phyloP scores from a whole-genome alignment of 2,113 vertebrate species.

The Eleginops maclovinus region DNA sequence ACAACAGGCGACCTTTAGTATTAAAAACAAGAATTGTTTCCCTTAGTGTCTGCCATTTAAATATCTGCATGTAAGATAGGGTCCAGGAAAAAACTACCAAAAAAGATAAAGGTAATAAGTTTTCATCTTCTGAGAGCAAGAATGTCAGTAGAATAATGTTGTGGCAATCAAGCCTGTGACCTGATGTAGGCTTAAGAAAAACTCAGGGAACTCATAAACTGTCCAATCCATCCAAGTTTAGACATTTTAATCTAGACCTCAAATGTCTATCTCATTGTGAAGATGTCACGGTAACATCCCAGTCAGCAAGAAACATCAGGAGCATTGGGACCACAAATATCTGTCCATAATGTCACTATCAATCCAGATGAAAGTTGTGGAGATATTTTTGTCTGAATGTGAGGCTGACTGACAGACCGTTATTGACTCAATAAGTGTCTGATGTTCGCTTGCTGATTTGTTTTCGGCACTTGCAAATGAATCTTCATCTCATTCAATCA shows the following conservation, averaged over 20 bases:
- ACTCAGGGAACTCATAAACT: no score
- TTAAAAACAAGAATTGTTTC: no score
- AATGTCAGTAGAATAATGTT: not conserved
- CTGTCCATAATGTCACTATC: not conserved
- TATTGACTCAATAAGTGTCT: no score
- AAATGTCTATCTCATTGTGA: not conserved
- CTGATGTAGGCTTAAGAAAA: not conserved
- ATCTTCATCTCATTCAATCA: conserved; percentile 2
- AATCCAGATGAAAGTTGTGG: not conserved
- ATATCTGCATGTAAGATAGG: no score
- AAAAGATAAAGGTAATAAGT: no score
- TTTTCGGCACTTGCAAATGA: no score
- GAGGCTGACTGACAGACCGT: not conserved
- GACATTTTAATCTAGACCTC: not conserved
- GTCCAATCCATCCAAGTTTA: not conserved
- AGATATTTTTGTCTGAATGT: not conserved
- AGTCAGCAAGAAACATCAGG: not conserved
- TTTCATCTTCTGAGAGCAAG: not conserved
- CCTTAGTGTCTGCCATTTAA: no score
- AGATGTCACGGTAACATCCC: not conserved
- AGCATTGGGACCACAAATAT: not conserved
- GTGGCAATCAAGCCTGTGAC: not conserved
- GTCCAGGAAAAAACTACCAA: no score
- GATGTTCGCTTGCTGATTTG: no score
- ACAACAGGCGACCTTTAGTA: no score